These are phyloP conservation scores for Recurvirostra avosetta DNA, from an alignment of 2,113 vertebrate genomes.

Conservation along the genomic window DNA sequence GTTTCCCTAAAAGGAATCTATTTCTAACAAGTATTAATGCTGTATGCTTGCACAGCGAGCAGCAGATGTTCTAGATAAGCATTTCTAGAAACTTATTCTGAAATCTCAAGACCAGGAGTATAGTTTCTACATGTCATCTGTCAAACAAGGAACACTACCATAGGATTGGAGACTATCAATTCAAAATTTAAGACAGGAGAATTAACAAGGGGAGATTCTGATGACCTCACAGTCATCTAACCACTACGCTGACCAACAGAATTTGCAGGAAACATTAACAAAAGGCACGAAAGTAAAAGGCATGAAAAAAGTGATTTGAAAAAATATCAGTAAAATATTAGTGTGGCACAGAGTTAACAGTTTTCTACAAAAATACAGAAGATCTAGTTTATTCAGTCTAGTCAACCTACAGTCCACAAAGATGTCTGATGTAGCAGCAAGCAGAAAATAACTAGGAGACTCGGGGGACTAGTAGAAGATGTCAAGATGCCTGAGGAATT, in stretches of 20 bases:
- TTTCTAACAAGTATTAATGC: neutral
- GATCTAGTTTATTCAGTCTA: neutral
- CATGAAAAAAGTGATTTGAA: neutral
- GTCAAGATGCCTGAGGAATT: neutral
- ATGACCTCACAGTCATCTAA: neutral
- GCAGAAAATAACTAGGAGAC: neutral
- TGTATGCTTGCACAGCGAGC: neutral
- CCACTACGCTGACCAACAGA: neutral
- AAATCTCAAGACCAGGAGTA: neutral
- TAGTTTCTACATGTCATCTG: neutral
- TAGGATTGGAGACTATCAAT: neutral
- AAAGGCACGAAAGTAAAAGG: neutral
- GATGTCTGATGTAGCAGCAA: neutral
- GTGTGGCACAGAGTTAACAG: neutral
- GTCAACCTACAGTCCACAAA: neutral
- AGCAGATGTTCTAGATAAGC: neutral
- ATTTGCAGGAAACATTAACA: neutral
- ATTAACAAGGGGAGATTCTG: neutral
- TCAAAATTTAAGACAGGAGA: neutral
- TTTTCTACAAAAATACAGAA: neutral
- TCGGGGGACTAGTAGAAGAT: neutral
- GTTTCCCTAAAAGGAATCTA: neutral
- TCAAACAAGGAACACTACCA: neutral
- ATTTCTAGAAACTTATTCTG: neutral
- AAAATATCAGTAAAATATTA: neutral